These are phyloP conservation scores for Ligdia adustata DNA, from an alignment of 2,888 invertebrate species.

Conservation along the genomic window DNA sequence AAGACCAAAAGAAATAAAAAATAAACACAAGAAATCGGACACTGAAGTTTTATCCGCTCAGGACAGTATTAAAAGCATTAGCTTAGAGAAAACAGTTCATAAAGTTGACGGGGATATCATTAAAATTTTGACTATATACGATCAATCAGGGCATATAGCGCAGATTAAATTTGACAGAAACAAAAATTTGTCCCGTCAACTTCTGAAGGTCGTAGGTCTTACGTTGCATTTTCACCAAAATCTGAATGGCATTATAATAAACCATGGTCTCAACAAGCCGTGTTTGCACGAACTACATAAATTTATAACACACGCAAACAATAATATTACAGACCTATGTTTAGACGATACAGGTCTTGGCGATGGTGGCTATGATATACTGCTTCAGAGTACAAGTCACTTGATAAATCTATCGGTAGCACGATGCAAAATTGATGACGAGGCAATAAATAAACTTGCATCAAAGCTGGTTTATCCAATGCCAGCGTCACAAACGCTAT, in stretches of 20 bases:
- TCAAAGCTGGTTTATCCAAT: neutral
- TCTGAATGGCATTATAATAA: slow-evolving; percentile 47
- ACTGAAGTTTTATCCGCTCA: neutral
- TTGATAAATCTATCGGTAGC: slow-evolving; percentile 9
- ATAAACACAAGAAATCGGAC: neutral
- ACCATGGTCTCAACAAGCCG: slow-evolving; percentile 40
- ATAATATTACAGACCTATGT: slow-evolving; percentile 16
- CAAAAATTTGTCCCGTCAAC: slow-evolving; percentile 42
- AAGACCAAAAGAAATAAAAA: neutral
- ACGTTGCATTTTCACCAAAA: slow-evolving; percentile 46
- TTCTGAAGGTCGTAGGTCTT: slow-evolving; percentile 52
- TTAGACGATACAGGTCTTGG: slow-evolving; percentile 5
- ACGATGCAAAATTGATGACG: slow-evolving; percentile 11
- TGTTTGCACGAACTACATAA: slow-evolving; percentile 7
- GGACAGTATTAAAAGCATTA: neutral
- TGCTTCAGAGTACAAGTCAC: neutral
- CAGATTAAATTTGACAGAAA: slow-evolving; percentile 53
- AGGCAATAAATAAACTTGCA: neutral
- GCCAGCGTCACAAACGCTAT: slow-evolving; percentile 2
- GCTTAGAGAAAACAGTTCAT: neutral
- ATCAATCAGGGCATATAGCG: slow-evolving; percentile 43
- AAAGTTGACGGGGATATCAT: slow-evolving; percentile 26
- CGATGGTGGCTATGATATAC: slow-evolving; percentile 6
- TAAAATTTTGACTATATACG: slow-evolving; percentile 44
- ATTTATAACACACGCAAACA: neutral